Evolutionary conservation across 1,140 invertebrate genomes (phyloP).

Genomic region (Schlechtendalia chinensis): DNA sequence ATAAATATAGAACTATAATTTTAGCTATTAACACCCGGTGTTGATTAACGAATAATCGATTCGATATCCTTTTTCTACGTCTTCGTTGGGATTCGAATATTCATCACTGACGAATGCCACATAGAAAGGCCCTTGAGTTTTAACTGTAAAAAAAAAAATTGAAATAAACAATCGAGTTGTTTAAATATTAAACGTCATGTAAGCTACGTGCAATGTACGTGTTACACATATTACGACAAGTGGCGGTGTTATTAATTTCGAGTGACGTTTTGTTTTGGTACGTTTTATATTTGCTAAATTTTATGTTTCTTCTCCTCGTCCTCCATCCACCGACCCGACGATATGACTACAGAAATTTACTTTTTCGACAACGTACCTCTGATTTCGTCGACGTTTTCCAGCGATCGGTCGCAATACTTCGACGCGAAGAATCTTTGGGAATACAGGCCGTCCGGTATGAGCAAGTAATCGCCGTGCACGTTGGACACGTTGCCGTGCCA

Average conservation of each 20-base stretch:
- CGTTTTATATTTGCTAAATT: no score
- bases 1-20: neutral
- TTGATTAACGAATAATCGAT: slow-evolving; percentile 27
- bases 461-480: slow-evolving; percentile 13
- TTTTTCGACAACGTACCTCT: neutral
- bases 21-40: neutral
- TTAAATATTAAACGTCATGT: no score
- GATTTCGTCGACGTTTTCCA: neutral
- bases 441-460: slow-evolving; percentile 28
- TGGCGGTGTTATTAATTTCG: no score
- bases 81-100: neutral
- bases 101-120: slow-evolving; percentile 28
- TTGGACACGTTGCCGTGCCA: neutral
- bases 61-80: slow-evolving; percentile 32
- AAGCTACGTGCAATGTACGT: no score
- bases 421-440: neutral
- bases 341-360: no score
- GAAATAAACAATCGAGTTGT: neutral
- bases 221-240: no score
- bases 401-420: neutral
- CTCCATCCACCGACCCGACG: no score
- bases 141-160: neutral
- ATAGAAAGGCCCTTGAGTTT: neutral
- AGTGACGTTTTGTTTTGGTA: no score
- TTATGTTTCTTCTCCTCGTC: no score